A percentile compares a stretch with the other conserved stretches of the same genome.
Conservation (phyloP, 2,888 invertebrate genomes). For the Philaethria dido region DNA sequence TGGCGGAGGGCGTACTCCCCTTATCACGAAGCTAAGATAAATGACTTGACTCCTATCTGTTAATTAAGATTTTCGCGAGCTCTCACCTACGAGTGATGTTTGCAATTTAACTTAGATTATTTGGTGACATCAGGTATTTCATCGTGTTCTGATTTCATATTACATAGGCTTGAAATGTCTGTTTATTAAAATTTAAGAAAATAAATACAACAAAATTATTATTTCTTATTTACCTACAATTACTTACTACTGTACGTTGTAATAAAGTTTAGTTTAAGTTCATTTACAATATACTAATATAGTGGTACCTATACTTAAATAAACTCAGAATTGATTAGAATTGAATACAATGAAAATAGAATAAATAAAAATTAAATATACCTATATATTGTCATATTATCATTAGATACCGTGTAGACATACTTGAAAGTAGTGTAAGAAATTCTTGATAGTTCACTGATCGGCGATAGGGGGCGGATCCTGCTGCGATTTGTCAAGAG, state of each 20-base stretch:
- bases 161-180: background rate
- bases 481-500: slow-evolving; percentile 72
- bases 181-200: background rate
- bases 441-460: slow-evolving; percentile 67
- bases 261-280: no score
- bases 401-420: slow-evolving; percentile 24
- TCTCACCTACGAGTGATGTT: slow-evolving; percentile 76
- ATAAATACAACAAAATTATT: background rate
- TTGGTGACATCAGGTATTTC: slow-evolving; percentile 56
- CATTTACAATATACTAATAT: no score
- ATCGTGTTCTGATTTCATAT: slow-evolving; percentile 41
- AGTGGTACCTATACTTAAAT: background rate
- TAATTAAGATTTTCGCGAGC: slow-evolving; percentile 82
- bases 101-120: slow-evolving; percentile 75
- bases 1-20: slow-evolving; percentile 59
- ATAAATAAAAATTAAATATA: no score
- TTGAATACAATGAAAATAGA: background rate
- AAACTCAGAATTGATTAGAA: background rate
- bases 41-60: slow-evolving; percentile 76
- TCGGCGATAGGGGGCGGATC: slow-evolving; percentile 75
- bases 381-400: background rate
- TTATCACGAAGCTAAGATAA: slow-evolving; percentile 74
- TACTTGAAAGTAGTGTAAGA: slow-evolving; percentile 46
- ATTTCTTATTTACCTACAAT: background rate
- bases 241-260: background rate